Conservation (phyloP, 2,113 vertebrate genomes). For the Pseudorhombus dupliciocellatus region DNA sequence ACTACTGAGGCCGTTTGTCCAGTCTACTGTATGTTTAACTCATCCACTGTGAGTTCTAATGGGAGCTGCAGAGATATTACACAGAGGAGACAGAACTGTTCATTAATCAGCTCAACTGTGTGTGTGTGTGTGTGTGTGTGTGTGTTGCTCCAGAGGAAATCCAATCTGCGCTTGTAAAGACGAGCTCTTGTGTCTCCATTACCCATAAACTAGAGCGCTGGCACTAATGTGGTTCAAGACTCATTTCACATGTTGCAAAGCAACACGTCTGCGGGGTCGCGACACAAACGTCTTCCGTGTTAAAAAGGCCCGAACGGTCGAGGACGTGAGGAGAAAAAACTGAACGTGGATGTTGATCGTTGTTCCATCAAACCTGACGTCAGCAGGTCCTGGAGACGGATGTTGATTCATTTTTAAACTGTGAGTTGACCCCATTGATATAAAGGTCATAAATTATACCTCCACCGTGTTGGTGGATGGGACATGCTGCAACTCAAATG, state of each 20-base stretch:
- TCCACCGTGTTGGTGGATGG: too few relatives aligned
- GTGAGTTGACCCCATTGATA: too few relatives aligned
- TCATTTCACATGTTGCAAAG: background rate
- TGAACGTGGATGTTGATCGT: too few relatives aligned
- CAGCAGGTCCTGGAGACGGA: too few relatives aligned
- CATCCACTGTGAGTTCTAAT: constrained; percentile 40
- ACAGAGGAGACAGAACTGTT: constrained; percentile 6
- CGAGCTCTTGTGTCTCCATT: background rate
- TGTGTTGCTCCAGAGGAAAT: background rate
- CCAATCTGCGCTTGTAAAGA: constrained; percentile 5
- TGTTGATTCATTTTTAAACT: too few relatives aligned
- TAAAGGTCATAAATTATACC: too few relatives aligned
- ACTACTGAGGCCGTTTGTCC: constrained; percentile 48
- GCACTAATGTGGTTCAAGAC: constrained; percentile 12
- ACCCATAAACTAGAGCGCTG: constrained; percentile 2
- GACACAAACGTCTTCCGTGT: too few relatives aligned
- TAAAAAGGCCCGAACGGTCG: too few relatives aligned
- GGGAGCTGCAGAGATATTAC: background rate
- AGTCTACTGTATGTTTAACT: constrained; percentile 50
- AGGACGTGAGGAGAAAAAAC: too few relatives aligned
- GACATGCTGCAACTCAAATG: too few relatives aligned
- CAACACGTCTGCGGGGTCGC: too few relatives aligned
- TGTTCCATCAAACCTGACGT: too few relatives aligned
- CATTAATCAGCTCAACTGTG: constrained; percentile 20
- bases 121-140: constrained; percentile 1